These are phyloP conservation scores for Pogonocichla stellata DNA, from an alignment of 2,113 vertebrate species.

Conservation along the genomic window DNA sequence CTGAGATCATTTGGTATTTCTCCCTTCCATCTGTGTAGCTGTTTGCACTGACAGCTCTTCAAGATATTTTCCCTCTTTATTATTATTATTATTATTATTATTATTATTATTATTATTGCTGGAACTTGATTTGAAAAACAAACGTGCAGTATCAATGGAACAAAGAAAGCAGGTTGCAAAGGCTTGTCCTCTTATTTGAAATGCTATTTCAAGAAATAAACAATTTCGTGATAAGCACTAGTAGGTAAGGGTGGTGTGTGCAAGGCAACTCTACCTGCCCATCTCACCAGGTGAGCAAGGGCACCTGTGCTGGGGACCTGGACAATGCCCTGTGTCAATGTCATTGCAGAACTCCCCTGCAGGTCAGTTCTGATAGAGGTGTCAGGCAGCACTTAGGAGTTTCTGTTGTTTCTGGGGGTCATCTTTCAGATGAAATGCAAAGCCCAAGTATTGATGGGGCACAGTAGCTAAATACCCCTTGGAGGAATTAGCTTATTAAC, in stretches of 20 bases:
- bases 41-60: not conserved
- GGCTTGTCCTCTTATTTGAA: not conserved
- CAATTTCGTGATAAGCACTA: not conserved
- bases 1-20: not conserved
- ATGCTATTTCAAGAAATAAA: not conserved
- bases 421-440: not conserved
- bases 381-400: not conserved
- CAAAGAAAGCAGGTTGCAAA: not conserved
- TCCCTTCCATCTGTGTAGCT: not conserved
- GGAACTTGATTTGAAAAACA: not conserved
- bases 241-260: not conserved
- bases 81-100: not conserved
- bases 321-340: not conserved
- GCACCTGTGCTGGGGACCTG: not conserved
- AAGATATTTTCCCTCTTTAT: not conserved
- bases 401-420: not conserved
- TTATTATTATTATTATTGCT: not conserved
- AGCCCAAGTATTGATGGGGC: not conserved
- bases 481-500: constrained; percentile 34
- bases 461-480: not conserved
- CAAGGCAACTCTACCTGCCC: rapidly evolving
- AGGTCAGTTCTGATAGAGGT: not conserved
- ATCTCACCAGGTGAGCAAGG: not conserved
- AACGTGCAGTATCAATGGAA: not conserved
- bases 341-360: no score